Evolutionary conservation across 2,113 vertebrate genomes (phyloP).

Genomic region (cat (Felis catus)): F.catus_Fca126_mat1.0 CM031414.1:46497001-46497500

Average conservation of each 20-base stretch:
- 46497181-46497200: background rate
- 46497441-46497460: background rate
- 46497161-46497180: background rate
- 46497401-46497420: background rate
- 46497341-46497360: background rate
- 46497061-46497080: background rate
- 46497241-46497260: background rate
- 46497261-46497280: background rate
- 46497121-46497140: background rate
- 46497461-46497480: background rate
- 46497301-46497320: background rate
- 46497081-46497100: background rate
- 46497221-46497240: background rate
- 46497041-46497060: background rate
- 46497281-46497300: background rate
- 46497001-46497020: background rate
- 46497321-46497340: background rate
- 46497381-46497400: background rate
- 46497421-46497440: background rate
- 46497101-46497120: background rate
- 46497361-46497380: background rate
- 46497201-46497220: background rate
- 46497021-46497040: background rate
- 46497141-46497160: too few species aligned
- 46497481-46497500: background rate